Evolutionary conservation across 1,140 invertebrate species (phyloP).

Genomic region (Psix sp.): DNA sequence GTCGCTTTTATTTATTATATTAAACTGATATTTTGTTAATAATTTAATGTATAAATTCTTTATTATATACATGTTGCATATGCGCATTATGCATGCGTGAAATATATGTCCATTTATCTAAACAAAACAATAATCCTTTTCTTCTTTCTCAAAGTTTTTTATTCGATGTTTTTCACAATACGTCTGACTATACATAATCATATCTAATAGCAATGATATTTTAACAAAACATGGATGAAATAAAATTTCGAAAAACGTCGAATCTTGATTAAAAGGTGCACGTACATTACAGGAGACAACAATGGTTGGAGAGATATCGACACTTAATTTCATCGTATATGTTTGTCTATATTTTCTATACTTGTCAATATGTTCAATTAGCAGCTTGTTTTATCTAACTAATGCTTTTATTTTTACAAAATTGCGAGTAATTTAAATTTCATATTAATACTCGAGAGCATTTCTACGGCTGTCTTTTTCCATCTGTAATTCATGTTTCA

Average conservation of each 20-base stretch:
- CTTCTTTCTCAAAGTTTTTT: too few species aligned
- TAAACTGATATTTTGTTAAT: too few species aligned
- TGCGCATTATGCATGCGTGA: too few species aligned
- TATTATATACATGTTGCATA: too few species aligned
- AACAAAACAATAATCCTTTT: too few species aligned
- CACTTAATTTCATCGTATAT: slow-evolving; percentile 70
- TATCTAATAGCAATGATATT: neutral
- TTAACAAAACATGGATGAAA: neutral
- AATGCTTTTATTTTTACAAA: slow-evolving; percentile 22
- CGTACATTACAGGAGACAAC: slow-evolving; percentile 71
- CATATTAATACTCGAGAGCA: neutral
- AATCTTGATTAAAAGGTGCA: slow-evolving; percentile 57
- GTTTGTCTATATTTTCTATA: slow-evolving; percentile 72
- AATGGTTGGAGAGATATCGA: slow-evolving; percentile 70
- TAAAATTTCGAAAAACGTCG: slow-evolving; percentile 1
- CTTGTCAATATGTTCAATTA: slow-evolving; percentile 62
- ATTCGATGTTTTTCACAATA: too few species aligned
- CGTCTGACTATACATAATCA: too few species aligned
- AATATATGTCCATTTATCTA: too few species aligned
- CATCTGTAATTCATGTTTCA: too few species aligned
- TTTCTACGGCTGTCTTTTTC: too few species aligned
- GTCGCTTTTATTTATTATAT: too few species aligned
- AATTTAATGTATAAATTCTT: too few species aligned
- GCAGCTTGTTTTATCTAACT: slow-evolving; percentile 51
- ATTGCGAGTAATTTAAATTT: neutral